Percentiles rank a stretch among this genome's conserved stretches.
These are phyloP conservation scores for Hydriomena furcata DNA, from an alignment of 2,888 invertebrate species.

Conservation along the genomic window DNA sequence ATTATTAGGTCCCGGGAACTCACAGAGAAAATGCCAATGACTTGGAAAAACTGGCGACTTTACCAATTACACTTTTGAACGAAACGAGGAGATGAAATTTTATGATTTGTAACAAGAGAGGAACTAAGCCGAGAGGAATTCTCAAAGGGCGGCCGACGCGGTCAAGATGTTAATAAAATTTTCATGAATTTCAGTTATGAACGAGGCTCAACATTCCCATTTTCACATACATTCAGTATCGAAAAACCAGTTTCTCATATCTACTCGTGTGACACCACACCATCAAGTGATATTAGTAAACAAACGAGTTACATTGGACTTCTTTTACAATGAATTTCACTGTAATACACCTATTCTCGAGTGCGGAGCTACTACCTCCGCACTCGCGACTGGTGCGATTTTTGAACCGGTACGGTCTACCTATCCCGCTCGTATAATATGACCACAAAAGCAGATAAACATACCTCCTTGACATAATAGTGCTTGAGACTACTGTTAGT, in stretches of 20 bases:
- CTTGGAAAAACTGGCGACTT: slow-evolving; percentile 74
- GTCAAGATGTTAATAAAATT: slow-evolving; percentile 1
- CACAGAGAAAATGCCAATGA: slow-evolving; percentile 64
- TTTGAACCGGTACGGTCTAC: background rate
- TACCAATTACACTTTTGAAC: slow-evolving; percentile 68
- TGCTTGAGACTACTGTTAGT: slow-evolving; percentile 28
- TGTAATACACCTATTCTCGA: too few relatives aligned
- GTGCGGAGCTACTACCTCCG: too few relatives aligned
- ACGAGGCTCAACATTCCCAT: background rate
- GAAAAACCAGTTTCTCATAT: background rate
- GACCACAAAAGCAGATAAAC: background rate
- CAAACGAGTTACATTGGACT: too few relatives aligned
- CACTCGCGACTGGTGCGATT: too few relatives aligned
- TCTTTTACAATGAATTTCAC: too few relatives aligned
- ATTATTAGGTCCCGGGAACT: slow-evolving; percentile 77
- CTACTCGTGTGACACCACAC: too few relatives aligned
- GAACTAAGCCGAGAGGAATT: slow-evolving; percentile 23
- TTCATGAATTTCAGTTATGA: background rate
- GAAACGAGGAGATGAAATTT: slow-evolving; percentile 50
- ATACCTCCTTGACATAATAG: slow-evolving; percentile 38
- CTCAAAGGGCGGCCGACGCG: slow-evolving; percentile 8
- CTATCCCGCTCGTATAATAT: background rate
- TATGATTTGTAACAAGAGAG: slow-evolving; percentile 42
- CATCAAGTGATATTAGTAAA: too few relatives aligned
- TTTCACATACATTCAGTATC: background rate